These are phyloP conservation scores for Caenorhabditis japonica DNA, from an alignment of 2,888 invertebrate genomes.

Conservation along the genomic window DNA sequence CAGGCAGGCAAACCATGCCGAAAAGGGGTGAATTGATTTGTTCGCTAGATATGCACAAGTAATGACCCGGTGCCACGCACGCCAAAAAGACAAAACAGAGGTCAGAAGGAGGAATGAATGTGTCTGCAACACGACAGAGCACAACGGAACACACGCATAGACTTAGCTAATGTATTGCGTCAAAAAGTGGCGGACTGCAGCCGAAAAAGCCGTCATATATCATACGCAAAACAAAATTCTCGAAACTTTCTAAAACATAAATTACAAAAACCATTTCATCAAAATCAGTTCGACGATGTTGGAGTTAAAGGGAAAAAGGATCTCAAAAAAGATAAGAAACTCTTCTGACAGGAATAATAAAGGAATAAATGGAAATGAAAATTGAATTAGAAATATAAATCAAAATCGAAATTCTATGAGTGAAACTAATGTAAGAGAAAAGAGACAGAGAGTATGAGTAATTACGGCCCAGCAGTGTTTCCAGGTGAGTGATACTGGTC, in stretches of 20 bases:
- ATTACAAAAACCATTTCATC: too few species aligned
- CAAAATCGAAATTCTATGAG: conserved; percentile 10
- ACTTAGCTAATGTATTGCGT: too few species aligned
- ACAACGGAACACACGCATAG: background rate
- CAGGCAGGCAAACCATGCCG: background rate
- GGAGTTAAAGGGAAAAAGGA: too few species aligned
- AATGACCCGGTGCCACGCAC: conserved; percentile 28
- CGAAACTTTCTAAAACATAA: too few species aligned
- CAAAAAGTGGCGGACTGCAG: too few species aligned
- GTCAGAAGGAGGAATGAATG: conserved; percentile 7
- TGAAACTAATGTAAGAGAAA: conserved; percentile 10
- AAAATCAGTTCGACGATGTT: too few species aligned
- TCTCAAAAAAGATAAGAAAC: too few species aligned
- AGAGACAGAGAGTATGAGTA: conserved; percentile 19
- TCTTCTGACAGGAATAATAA: too few species aligned
- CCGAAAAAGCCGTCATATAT: too few species aligned
- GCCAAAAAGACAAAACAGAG: conserved; percentile 6
- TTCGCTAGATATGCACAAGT: conserved; percentile 33
- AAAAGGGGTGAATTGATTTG: conserved; percentile 16
- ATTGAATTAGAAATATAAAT: background rate
- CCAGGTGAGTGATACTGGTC: conserved; percentile 37
- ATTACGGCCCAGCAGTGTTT: conserved; percentile 24
- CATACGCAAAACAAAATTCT: too few species aligned
- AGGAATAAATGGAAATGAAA: too few species aligned
- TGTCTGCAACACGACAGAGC: conserved; percentile 1